Evolutionary conservation across 2,113 vertebrate genomes (phyloP).

Genomic region (Brachyhypopomus gauderio): DNA sequence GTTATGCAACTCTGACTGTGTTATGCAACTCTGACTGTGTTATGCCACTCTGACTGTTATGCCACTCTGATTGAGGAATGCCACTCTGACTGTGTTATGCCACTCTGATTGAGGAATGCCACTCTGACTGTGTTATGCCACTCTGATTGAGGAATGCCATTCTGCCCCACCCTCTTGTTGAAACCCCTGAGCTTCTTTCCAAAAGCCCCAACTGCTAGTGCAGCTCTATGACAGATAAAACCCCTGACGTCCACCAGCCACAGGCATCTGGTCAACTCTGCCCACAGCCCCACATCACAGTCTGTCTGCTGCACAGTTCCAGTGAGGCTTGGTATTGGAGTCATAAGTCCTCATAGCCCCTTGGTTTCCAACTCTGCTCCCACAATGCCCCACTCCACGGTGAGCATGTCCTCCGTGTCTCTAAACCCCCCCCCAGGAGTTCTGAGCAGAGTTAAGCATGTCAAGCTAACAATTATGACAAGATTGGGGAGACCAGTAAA

Average conservation of each 20-base stretch:
- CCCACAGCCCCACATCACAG: slow-evolving; percentile 47
- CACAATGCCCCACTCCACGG: slow-evolving; percentile 77
- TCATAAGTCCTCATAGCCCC: slow-evolving; percentile 41
- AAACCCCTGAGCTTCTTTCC: slow-evolving; percentile 45
- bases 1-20: too few relatives aligned
- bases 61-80: too few relatives aligned
- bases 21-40: too few relatives aligned
- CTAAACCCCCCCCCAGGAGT: slow-evolving; percentile 25
- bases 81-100: too few relatives aligned
- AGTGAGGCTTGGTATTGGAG: slow-evolving; percentile 42
- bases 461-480: not conserved
- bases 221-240: slow-evolving; percentile 45
- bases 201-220: slow-evolving; percentile 41
- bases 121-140: too few relatives aligned
- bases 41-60: too few relatives aligned
- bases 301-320: slow-evolving; percentile 22
- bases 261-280: slow-evolving; percentile 41
- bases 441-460: slow-evolving; percentile 25
- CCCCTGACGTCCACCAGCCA: too few relatives aligned
- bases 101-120: too few relatives aligned
- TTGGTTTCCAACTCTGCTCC: slow-evolving; percentile 62
- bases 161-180: slow-evolving; percentile 21
- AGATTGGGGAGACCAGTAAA: not conserved
- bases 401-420: slow-evolving; percentile 56
- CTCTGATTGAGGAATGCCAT: not conserved